Evolutionary conservation across 2,113 vertebrate genomes (phyloP), one percentile per base, ranked within the genome.

Genomic region (Nesoenas mayeri): DNA sequence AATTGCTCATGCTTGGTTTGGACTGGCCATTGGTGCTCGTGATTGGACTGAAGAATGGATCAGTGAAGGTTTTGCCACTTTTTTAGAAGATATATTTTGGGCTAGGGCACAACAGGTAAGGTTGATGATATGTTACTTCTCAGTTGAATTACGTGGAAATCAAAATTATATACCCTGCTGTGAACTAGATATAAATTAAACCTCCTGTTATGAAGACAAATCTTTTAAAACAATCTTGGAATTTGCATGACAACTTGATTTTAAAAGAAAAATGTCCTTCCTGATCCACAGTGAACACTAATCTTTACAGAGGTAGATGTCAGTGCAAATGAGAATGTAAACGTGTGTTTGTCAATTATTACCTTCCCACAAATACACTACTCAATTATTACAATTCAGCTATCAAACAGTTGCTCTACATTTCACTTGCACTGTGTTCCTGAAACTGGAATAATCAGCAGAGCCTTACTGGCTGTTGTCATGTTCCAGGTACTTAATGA

Each of bases 21-120:
- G 99, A 72, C 97, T 99, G 56, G 98, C 98, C 64, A 99, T 99
- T 6, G 99, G 99, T 80, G 99, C 99, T 91, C 98, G 96, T 40
- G 99, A 99, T 89, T 99, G 99, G 99, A 99, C 99, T 0, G 99
- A 99, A 95, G 99, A 99, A 92, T 99, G 99, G 99, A 97, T 99
- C 97, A 99, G 99, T 29, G 99, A 99, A 96, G 99, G 99, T 12
- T 99, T 99, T 51, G 99, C 99, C 95, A 99, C 99, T 28, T 99
- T 98, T 95, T 96, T 99, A 87, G 99, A 99, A 97, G 99, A 99
- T 53, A 82, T 99, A 34, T 98, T 99, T 96, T 99, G 99, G 99
- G 98, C 98, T 58, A 91, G 91, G 85, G 98, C 98, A 62, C 99
- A 99, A 91, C 97, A 99, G 98, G 99, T 99, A 98, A 79, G 54